phyloP scores from a whole-genome alignment of 2,113 vertebrate species.

The Phylloscopus whistleri region DNA sequence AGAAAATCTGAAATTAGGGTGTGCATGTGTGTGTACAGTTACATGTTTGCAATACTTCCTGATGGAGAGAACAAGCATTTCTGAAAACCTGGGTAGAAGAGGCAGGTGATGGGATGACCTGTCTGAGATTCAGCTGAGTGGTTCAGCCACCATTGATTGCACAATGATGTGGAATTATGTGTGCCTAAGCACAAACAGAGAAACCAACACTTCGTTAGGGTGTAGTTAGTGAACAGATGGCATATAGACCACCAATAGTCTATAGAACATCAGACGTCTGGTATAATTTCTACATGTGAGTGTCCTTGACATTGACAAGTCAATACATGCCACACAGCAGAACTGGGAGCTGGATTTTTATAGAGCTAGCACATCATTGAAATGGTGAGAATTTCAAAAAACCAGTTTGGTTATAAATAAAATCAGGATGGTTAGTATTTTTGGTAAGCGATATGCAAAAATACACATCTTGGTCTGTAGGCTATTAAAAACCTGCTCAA shows the following conservation, averaged over 20 bases:
- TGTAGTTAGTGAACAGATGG: constrained; percentile 46
- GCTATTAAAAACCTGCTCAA: neutral
- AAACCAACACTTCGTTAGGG: neutral
- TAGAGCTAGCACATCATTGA: neutral
- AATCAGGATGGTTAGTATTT: constrained; percentile 13
- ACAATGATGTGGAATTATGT: neutral
- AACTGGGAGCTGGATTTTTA: constrained; percentile 36
- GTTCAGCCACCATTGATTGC: neutral
- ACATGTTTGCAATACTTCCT: neutral
- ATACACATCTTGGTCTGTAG: neutral
- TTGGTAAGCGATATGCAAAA: neutral
- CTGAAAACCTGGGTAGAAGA: neutral
- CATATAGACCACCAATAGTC: neutral
- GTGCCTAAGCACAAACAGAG: neutral
- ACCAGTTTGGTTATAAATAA: constrained; percentile 33
- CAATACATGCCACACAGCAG: neutral
- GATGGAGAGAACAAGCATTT: accelerated
- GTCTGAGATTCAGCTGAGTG: neutral
- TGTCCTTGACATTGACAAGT: constrained; percentile 42
- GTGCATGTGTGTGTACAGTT: neutral
- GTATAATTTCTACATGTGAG: constrained; percentile 14
- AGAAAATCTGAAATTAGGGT: neutral
- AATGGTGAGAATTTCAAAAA: constrained; percentile 3
- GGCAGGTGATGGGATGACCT: neutral
- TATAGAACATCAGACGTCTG: constrained; percentile 5